A percentile compares a stretch with the other conserved stretches of the same genome.
phyloP scores from a whole-genome alignment of 37 sponge, comb jelly and placozoan genomes.

The Mnemiopsis leidyi region DNA sequence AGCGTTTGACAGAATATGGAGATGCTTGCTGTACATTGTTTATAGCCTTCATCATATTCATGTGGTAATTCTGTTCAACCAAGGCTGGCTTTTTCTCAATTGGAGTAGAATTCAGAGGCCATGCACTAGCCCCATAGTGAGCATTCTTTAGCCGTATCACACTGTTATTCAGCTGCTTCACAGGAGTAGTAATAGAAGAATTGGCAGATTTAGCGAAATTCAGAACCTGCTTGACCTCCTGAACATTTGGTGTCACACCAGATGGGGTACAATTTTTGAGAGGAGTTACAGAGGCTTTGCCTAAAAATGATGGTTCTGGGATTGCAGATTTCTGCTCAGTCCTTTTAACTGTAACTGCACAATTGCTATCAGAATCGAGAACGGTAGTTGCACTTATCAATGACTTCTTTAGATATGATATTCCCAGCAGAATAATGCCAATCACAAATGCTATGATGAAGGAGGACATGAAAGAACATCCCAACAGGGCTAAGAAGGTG shows the following conservation, averaged over 20 bases:
- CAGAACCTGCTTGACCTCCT: conserved; percentile 17
- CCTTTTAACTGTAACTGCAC: background rate
- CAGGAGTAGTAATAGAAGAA: background rate
- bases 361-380: background rate
- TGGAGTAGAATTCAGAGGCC: conserved; percentile 35
- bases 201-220: background rate
- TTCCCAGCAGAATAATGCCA: background rate
- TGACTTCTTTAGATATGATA: background rate
- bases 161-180: background rate
- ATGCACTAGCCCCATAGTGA: background rate
- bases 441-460: background rate
- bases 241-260: background rate
- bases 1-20: conserved; percentile 1
- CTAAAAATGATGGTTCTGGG: conserved; percentile 21
- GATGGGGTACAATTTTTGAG: background rate
- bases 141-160: conserved; percentile 20
- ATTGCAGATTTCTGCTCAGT: background rate
- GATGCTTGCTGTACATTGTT: background rate
- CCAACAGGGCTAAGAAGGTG: conserved; percentile 8
- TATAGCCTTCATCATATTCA: background rate
- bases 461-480: conserved; percentile 13
- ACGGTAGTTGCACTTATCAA: background rate
- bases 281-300: conserved; percentile 15
- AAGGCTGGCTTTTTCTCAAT: background rate
- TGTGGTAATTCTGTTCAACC: background rate